phyloP scores from a whole-genome alignment of 2,888 invertebrate genomes.

The Limnephilus auricula region DNA sequence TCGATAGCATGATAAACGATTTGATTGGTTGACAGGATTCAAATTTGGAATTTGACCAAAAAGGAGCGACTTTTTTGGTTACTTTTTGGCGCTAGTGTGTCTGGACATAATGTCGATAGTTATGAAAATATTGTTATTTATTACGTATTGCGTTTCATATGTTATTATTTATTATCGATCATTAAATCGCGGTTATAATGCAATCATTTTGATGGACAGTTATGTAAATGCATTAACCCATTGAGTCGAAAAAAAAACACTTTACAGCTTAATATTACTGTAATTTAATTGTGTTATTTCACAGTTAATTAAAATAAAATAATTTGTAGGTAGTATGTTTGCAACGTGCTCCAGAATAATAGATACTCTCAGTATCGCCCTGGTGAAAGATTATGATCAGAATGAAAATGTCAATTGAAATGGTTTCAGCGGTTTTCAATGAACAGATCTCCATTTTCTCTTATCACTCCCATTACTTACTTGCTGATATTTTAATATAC shows the following conservation, averaged over 20 bases:
- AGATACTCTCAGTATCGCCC: too few species aligned
- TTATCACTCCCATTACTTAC: too few species aligned
- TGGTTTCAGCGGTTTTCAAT: too few species aligned
- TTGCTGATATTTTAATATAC: too few species aligned
- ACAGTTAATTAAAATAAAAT: too few species aligned
- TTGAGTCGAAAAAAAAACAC: neutral
- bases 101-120: neutral
- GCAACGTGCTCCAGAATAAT: too few species aligned
- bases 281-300: too few species aligned
- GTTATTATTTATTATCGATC: neutral
- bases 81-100: neutral
- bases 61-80: slow-evolving; percentile 34
- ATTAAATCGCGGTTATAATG: neutral
- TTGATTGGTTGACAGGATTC: slow-evolving; percentile 36
- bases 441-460: too few species aligned
- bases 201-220: neutral
- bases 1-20: neutral
- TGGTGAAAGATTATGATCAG: too few species aligned
- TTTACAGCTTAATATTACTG: too few species aligned
- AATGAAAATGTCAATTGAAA: too few species aligned
- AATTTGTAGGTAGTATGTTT: too few species aligned
- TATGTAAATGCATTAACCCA: neutral
- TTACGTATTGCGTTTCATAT: neutral
- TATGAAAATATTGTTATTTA: neutral
- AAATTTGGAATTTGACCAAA: slow-evolving; percentile 14